phyloP scores from a whole-genome alignment of 2,113 vertebrate species.

The Sitta europaea region DNA sequence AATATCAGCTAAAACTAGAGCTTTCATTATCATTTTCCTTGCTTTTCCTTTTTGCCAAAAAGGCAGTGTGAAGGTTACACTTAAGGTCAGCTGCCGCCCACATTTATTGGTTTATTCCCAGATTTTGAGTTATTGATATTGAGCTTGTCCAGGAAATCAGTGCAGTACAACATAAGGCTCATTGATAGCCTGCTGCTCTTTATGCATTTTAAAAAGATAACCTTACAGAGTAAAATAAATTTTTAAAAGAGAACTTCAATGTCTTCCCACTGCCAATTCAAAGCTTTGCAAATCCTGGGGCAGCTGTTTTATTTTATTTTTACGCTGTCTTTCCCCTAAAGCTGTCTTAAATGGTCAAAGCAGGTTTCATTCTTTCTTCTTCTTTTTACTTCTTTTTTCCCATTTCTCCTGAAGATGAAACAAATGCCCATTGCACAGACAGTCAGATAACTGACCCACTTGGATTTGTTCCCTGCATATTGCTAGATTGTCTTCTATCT shows the following conservation, averaged over 20 bases:
- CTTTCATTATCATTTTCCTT: slow-evolving; percentile 14
- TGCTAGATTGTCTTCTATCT: not conserved
- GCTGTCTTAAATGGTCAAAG: not conserved
- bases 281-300: not conserved
- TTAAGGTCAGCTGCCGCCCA: slow-evolving; percentile 7
- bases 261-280: not conserved
- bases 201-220: slow-evolving; percentile 54
- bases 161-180: not conserved
- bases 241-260: not conserved
- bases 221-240: not conserved
- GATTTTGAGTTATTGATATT: slow-evolving; percentile 40
- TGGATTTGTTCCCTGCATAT: not conserved
- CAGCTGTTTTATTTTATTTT: not conserved
- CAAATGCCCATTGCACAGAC: not conserved
- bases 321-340: not conserved
- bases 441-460: not conserved
- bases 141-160: slow-evolving; percentile 52
- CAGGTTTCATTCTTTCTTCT: not conserved
- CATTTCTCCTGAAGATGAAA: not conserved
- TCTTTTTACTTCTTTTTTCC: not conserved
- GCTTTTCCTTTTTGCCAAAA: slow-evolving; percentile 20
- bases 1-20: slow-evolving; percentile 16
- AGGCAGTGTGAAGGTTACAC: slow-evolving; percentile 40
- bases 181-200: slow-evolving; percentile 48
- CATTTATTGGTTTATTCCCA: slow-evolving; percentile 25